A percentile compares a stretch with the other conserved stretches of the same genome.
Conservation (phyloP, 2,113 vertebrate species). For the Butorides virescens region DNA sequence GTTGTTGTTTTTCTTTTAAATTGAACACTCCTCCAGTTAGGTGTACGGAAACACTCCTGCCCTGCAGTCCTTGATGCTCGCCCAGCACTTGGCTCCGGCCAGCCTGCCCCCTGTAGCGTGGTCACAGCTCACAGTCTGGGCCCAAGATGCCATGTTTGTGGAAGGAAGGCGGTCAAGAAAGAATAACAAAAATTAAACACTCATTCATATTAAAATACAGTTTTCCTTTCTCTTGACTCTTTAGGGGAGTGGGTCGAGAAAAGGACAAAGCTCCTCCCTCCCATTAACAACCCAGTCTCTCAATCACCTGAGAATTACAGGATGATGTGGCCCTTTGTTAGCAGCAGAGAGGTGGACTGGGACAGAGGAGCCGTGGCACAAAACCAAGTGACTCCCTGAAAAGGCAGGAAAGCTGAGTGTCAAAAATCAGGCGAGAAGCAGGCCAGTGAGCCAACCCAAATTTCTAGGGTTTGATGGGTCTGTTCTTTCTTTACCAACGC, state of each 20-base stretch:
- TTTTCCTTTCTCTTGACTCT: constrained; percentile 26
- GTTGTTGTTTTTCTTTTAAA: background rate
- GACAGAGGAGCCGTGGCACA: background rate
- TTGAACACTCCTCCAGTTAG: background rate
- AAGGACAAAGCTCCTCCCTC: background rate
- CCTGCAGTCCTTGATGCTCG: background rate
- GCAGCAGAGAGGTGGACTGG: background rate
- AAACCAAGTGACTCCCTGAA: background rate
- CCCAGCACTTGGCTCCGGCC: background rate
- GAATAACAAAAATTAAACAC: constrained; percentile 51
- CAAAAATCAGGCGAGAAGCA: background rate
- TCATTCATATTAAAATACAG: constrained; percentile 54
- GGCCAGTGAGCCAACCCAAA: background rate
- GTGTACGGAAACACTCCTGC: background rate
- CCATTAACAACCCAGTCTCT: background rate
- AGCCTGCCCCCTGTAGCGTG: background rate
- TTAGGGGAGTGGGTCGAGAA: background rate
- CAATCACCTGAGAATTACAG: constrained; percentile 7
- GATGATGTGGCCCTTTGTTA: background rate
- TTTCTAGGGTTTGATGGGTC: background rate
- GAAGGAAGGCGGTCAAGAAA: constrained; percentile 16
- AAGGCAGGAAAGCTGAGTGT: background rate
- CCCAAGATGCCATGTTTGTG: background rate
- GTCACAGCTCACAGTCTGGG: background rate
- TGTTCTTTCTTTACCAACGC: background rate